Evolutionary conservation across 2,888 invertebrate genomes (phyloP), one percentile per base, ranked within the genome.

Genomic region (Euplagia quadripunctaria): DNA sequence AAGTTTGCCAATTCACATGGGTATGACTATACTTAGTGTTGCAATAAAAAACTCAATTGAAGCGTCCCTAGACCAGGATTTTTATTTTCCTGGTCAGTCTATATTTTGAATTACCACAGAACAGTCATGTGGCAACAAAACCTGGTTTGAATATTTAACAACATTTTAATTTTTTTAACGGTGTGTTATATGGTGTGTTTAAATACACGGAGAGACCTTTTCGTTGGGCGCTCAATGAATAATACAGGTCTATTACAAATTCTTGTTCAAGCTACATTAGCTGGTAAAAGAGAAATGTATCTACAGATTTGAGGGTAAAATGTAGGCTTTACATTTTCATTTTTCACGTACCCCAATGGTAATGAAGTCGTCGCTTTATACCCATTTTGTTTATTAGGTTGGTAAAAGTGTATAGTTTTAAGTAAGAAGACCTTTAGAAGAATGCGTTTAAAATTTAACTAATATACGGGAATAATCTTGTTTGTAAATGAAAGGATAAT

Each of bases 241-340:
- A 74, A 82, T 82, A 70, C 73, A 80, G 55, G 42, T 43, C 69
- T 68, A 74, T 76, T 72, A 73, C 41, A 72, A 68, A 75, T 78
- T 76, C 73, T 66, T 70, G 71, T 75, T 78, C 64, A 76, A 69
- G 76, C 70, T 70, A 80, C 73, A 78, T 82, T 82, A 75, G 71
- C 71, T 68, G n/a, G 52, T 68, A 73, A 74, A 78, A 80, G 64
- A 68, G 69, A 73, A 74, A 70, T 14, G 65, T 71, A 51, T 65
- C 64, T 65, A 41, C n/a, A 64, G 58, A 64, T 70, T 76, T 74
- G 16, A 68, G 55, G 42, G 68, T 11, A 16, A 74, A 66, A 66
- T 72, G 49, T 66, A 52, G 31, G 71, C 55, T 55, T 64, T 17
- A 64, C 43, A 55, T 65, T 71, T 52, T 20, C 3, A 55, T 71